These are phyloP conservation scores for Calliphora vomitoria DNA, from an alignment of 2,888 invertebrate genomes.

Conservation along the genomic window DNA sequence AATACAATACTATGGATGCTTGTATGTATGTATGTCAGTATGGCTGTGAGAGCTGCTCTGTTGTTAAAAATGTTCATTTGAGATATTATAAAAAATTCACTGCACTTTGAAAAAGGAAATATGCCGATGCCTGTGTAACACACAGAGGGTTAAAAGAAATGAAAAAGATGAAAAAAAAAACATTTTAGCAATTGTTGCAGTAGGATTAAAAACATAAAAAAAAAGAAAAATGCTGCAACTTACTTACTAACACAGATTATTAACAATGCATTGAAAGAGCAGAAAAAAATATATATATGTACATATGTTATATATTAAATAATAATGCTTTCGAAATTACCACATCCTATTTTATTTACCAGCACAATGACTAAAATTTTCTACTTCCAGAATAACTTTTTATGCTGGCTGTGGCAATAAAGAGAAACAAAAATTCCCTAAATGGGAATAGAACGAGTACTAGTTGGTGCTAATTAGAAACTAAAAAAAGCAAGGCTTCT, in stretches of 20 bases:
- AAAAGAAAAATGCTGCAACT: conserved; percentile 5
- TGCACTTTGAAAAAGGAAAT: conserved; percentile 36
- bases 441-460: neutral
- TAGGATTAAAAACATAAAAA: conserved; percentile 12
- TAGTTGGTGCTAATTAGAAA: neutral
- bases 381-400: neutral
- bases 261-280: conserved; percentile 17
- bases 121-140: conserved; percentile 38
- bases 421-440: neutral
- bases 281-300: no score
- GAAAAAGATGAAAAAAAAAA: no score
- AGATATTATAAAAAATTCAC: conserved; percentile 9
- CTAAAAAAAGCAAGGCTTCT: neutral
- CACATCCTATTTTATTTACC: conserved; percentile 4
- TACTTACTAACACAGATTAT: conserved; percentile 28
- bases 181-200: conserved; percentile 19
- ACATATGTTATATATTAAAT: neutral
- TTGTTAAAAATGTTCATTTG: neutral
- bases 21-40: no score
- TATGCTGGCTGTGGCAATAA: neutral
- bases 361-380: neutral
- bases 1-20: no score
- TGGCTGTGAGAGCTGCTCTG: no score
- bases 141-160: conserved; percentile 32
- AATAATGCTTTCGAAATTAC: conserved; percentile 28